Conservation (phyloP, 2,113 vertebrate genomes). For the Balaeniceps rex region DNA sequence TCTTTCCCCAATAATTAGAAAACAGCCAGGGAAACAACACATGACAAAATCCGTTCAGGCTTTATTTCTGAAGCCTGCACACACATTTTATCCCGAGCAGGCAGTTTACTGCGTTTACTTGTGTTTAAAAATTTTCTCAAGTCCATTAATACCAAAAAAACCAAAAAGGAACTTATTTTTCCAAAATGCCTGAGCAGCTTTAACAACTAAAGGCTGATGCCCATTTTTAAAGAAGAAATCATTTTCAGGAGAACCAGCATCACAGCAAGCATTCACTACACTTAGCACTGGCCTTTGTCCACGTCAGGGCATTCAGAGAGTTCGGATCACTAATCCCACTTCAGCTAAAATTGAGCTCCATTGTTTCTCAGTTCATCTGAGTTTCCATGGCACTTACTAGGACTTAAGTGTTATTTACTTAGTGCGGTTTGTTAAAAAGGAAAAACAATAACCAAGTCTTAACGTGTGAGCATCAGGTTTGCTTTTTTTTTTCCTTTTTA, state of each 20-base stretch:
- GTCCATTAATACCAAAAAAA: background rate
- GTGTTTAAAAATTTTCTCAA: background rate
- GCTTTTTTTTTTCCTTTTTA: background rate
- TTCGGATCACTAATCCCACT: conserved; percentile 36
- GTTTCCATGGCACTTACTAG: conserved; percentile 38
- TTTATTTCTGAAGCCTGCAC: background rate
- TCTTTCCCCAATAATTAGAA: conserved; percentile 23
- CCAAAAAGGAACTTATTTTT: background rate
- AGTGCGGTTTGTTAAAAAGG: background rate
- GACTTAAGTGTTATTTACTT: conserved; percentile 48
- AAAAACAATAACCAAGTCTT: background rate
- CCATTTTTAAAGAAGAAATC: background rate
- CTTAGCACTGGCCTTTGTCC: background rate
- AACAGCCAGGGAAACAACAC: background rate
- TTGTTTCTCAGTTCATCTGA: conserved; percentile 47
- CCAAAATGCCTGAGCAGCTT: background rate
- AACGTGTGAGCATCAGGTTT: background rate
- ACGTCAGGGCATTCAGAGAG: background rate
- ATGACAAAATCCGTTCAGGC: conserved; percentile 21
- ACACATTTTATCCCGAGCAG: background rate
- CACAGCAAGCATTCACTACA: background rate
- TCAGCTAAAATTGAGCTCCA: conserved; percentile 42
- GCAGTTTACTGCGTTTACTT: rapidly evolving
- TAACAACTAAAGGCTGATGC: background rate
- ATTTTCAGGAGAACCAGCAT: background rate